Evolutionary conservation across 2,113 vertebrate genomes (phyloP).

Genomic region (Genyomyrus donnyi): DNA sequence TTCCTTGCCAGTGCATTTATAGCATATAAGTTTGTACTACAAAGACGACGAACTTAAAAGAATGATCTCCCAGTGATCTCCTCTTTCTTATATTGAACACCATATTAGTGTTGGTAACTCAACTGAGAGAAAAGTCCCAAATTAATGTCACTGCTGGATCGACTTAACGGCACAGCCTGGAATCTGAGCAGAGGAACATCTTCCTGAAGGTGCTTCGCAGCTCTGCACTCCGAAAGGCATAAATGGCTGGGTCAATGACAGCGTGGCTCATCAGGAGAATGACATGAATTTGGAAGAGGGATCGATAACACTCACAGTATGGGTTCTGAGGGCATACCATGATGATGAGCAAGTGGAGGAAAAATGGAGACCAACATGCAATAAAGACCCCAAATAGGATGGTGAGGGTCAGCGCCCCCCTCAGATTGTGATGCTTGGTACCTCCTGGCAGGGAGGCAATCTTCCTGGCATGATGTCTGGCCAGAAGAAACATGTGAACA

Average conservation of each 20-base stretch:
- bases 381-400: conserved; percentile 85
- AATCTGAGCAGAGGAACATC: conserved; percentile 63
- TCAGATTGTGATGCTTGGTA: conserved; percentile 58
- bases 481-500: conserved; percentile 84
- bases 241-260: conserved; percentile 84
- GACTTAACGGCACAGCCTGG: conserved; percentile 27
- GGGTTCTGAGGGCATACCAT: conserved; percentile 80
- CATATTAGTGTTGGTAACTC: not conserved
- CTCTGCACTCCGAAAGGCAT: conserved; percentile 83
- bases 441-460: conserved; percentile 61
- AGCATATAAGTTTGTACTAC: not conserved
- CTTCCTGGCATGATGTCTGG: conserved; percentile 73
- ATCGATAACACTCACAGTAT: conserved; percentile 88
- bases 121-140: not conserved
- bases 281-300: conserved; percentile 81
- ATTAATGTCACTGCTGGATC: not conserved
- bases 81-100: not conserved
- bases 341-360: conserved; percentile 78
- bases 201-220: conserved; percentile 74
- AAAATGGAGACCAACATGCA: conserved; percentile 87
- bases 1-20: not conserved
- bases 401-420: conserved; percentile 79
- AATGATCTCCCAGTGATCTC: not conserved
- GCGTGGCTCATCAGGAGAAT: conserved; percentile 84
- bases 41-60: not conserved